phyloP scores from a whole-genome alignment of 2,113 vertebrate species.

The Pardalotus punctatus region DNA sequence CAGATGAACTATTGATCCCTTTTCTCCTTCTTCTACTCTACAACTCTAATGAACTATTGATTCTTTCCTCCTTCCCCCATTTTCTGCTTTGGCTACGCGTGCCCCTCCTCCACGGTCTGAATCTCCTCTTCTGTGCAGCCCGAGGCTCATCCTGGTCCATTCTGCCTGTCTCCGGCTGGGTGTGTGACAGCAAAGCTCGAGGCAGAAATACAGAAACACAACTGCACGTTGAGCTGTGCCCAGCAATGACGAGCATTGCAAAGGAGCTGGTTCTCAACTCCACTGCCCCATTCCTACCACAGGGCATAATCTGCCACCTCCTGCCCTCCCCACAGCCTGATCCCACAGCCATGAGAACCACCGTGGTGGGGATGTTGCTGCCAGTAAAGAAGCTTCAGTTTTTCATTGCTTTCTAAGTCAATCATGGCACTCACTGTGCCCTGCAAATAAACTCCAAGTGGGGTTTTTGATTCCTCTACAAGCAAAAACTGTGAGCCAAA shows the following conservation, averaged over 20 bases:
- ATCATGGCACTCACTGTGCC: not conserved
- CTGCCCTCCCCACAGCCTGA: not conserved
- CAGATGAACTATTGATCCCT: not conserved
- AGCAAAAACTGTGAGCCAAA: not conserved
- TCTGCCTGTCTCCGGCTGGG: accelerated
- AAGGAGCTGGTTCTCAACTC: not conserved
- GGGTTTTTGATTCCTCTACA: not conserved
- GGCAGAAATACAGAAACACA: not conserved
- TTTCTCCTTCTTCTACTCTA: not conserved
- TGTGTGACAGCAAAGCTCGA: not conserved
- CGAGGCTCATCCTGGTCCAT: not conserved
- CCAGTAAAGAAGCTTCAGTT: not conserved
- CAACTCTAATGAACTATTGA: constrained; percentile 32
- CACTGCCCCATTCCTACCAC: not conserved
- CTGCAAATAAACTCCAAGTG: not conserved
- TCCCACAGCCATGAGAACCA: not conserved
- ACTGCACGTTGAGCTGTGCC: accelerated
- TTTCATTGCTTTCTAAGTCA: not conserved
- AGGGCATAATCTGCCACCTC: not conserved
- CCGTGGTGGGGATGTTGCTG: accelerated
- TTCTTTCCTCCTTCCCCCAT: not conserved
- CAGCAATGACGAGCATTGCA: not conserved
- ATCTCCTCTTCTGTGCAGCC: not conserved
- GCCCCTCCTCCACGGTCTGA: not conserved
- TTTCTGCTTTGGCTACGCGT: not conserved